Base-by-base conservation (phyloP, 2,113 vertebrate genomes). In the Ovis canadensis region DNA sequence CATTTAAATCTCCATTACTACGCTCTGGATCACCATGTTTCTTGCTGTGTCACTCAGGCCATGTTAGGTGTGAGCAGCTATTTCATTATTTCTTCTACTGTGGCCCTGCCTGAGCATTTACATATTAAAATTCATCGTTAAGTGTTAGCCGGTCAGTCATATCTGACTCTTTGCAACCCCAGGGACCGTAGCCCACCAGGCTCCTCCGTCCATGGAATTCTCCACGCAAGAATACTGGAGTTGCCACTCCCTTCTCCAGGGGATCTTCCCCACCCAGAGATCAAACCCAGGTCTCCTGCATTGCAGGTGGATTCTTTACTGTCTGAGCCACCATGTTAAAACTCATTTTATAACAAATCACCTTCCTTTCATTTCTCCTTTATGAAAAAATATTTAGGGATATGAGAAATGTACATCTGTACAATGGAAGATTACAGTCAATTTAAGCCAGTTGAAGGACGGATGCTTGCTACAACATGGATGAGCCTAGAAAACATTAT, bases 361-460 rank as follows among this genome's bases (percentile, higher is more conserved):
- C 13, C n/a, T 95, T 90, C 55, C 27, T 81, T 95, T 93, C 85
- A 62, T 96, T 55, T 96, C 89, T 91, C n/a, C 55, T 82, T 85
- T 52, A 62, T 78, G 92, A 67, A 82, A 50, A 91, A n/a, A 55
- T 50, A 36, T 84, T 64, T 55, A 31, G 6, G 90, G 82, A 60
- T 87, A 40, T 84, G 88, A 29, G 55, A 90, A 95, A 57, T 16
- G 40, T 33, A 52, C 31, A 62, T 50, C 13, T 2, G 6, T 82
- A 81, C 50, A 71, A 40, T 27, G 71, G 60, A 96, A 29, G 64
- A 57, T 62, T 45, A 85, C 50, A 50, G 48, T 54, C 48, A 23
- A 25, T n/a, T 83, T 83, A 54, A 83, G n/a, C 33, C 15, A 84
- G 82, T 6, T 33, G 25, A 60, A 83, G 33, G 19, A 15, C n/a